Conservation (phyloP, 2,888 invertebrate species). For the Volucella zonaria region DNA sequence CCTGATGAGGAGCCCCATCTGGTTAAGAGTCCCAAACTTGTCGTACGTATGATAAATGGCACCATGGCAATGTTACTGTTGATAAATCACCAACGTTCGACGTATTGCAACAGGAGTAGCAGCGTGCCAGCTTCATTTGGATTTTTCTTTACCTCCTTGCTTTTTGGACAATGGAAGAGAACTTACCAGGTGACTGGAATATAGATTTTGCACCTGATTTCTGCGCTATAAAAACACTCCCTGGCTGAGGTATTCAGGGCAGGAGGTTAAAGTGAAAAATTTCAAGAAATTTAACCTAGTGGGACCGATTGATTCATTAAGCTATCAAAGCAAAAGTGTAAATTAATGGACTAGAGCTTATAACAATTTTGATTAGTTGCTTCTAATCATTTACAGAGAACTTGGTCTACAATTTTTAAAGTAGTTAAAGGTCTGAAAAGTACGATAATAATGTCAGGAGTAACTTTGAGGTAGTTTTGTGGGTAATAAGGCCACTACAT, state of each 20-base stretch:
- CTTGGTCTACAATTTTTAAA: neutral
- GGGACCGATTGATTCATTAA: constrained; percentile 14
- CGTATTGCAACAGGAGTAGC: constrained; percentile 65
- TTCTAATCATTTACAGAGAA: neutral
- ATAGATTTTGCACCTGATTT: constrained; percentile 33
- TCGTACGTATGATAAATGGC: constrained; percentile 68
- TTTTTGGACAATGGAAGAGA: constrained; percentile 16
- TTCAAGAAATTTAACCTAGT: neutral
- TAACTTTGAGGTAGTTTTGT: no score
- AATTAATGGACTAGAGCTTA: constrained; percentile 17
- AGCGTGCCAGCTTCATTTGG: constrained; percentile 55
- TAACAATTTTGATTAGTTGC: neutral
- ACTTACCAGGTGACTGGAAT: constrained; percentile 24
- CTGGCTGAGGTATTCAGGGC: neutral
- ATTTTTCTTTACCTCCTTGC: constrained; percentile 39
- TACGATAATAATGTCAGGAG: neutral
- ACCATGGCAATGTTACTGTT: constrained; percentile 32
- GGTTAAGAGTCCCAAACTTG: constrained; percentile 67
- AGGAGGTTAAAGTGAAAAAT: neutral
- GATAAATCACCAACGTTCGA: constrained; percentile 69
- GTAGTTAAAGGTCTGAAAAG: neutral
- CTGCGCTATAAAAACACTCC: no score
- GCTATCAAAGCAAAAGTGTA: neutral
- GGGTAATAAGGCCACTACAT: no score
- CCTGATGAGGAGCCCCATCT: constrained; percentile 70